Percentiles rank a stretch among this genome's conserved stretches.
Conservation (phyloP, 2,113 vertebrate species). For the Paraplagusia blochii region DNA sequence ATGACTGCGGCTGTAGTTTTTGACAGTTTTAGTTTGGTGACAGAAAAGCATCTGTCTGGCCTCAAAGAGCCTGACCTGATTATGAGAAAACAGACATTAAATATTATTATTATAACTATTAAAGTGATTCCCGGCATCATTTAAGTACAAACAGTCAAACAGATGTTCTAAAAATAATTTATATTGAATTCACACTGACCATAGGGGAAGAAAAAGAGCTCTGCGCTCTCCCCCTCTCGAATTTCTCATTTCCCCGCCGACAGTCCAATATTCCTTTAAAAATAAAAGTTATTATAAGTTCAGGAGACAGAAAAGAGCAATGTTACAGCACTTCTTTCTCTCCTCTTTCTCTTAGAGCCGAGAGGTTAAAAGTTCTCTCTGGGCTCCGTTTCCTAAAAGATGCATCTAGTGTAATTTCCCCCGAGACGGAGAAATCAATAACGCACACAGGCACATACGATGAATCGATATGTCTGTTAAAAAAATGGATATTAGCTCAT, state of each 20-base stretch:
- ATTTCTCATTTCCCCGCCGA: conserved; percentile 5
- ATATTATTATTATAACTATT: too few species aligned
- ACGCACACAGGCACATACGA: conserved; percentile 70
- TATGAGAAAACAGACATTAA: too few species aligned
- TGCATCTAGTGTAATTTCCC: conserved; percentile 75
- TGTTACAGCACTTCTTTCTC: conserved; percentile 44
- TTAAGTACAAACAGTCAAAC: too few species aligned
- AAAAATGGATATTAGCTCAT: conserved; percentile 82
- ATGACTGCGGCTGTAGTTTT: too few species aligned
- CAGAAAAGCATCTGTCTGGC: too few species aligned
- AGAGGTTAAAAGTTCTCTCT: conserved; percentile 76
- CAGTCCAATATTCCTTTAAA: conserved; percentile 21
- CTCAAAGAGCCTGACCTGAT: too few species aligned
- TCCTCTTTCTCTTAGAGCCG: conserved; percentile 37
- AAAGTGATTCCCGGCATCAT: too few species aligned
- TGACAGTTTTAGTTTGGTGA: too few species aligned
- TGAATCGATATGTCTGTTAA: conserved; percentile 78
- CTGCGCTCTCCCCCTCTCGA: conserved; percentile 8
- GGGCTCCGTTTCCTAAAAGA: conserved; percentile 73
- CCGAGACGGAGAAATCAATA: conserved; percentile 74
- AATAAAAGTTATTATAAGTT: conserved; percentile 29
- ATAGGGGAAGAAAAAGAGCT: neutral
- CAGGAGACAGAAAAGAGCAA: conserved; percentile 20
- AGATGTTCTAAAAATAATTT: neutral
- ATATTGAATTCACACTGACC: neutral